Conservation (phyloP, 2,797 vertebrate genomes). For the Coranthus polyacanthus region DNA sequence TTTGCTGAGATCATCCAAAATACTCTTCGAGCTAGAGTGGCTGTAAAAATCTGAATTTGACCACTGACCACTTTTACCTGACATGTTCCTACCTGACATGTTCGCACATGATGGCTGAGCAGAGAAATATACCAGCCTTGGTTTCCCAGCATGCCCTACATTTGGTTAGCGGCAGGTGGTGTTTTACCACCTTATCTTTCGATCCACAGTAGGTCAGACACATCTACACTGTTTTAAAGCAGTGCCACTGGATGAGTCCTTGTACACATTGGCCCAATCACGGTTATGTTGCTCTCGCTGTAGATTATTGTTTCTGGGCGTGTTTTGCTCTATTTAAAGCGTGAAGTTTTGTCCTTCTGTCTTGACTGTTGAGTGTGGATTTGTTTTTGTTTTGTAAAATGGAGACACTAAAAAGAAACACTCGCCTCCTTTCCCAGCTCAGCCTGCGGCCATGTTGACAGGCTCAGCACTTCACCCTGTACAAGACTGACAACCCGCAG, state of each 20-base stretch:
- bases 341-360: slow-evolving; percentile 52
- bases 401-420: slow-evolving; percentile 55
- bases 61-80: slow-evolving; percentile 33
- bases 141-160: slow-evolving; percentile 53
- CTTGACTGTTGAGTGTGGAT: slow-evolving; percentile 65
- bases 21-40: not conserved
- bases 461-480: slow-evolving; percentile 6
- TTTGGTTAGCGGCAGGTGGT: slow-evolving; percentile 22
- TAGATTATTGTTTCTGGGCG: slow-evolving; percentile 46
- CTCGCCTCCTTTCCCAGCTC: slow-evolving; percentile 9
- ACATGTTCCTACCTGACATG: slow-evolving; percentile 15
- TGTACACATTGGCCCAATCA: slow-evolving; percentile 42
- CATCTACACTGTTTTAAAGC: too few relatives aligned
- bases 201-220: too few relatives aligned
- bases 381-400: too few relatives aligned
- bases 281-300: slow-evolving; percentile 39
- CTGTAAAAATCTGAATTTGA: slow-evolving; percentile 8
- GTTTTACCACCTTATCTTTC: too few relatives aligned
- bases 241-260: too few relatives aligned
- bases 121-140: slow-evolving; percentile 22
- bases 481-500: too few relatives aligned
- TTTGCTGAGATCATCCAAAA: not conserved
- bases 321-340: slow-evolving; percentile 50
- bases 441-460: slow-evolving; percentile 1
- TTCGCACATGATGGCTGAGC: slow-evolving; percentile 19